Conservation (phyloP, 2,888 invertebrate species). For the Campoplex nolae region DNA sequence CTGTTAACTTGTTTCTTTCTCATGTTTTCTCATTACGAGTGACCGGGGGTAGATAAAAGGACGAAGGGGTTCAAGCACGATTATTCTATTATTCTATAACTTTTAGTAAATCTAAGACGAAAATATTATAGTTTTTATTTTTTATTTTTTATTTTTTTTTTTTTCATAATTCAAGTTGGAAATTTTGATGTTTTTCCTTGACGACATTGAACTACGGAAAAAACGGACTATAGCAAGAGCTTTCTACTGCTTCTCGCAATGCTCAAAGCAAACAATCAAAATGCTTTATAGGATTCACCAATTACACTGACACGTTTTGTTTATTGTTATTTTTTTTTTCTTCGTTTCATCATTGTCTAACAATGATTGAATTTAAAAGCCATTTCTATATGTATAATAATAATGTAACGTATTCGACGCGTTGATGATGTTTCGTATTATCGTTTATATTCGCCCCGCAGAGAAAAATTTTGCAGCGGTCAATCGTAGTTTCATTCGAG, state of each 20-base stretch:
- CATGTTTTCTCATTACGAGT: neutral
- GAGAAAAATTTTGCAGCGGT: slow-evolving; percentile 43
- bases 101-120: slow-evolving; percentile 77
- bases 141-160: too few species aligned
- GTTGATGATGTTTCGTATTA: slow-evolving; percentile 4
- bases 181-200: slow-evolving; percentile 68
- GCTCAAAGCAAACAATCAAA: slow-evolving; percentile 51
- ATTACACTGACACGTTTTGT: slow-evolving; percentile 33
- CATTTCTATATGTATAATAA: neutral
- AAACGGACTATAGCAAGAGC: slow-evolving; percentile 39
- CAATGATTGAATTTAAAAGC: slow-evolving; percentile 22
- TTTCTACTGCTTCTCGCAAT: slow-evolving; percentile 55
- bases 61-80: slow-evolving; percentile 40
- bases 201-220: slow-evolving; percentile 67
- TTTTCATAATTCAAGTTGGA: slow-evolving; percentile 70
- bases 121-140: slow-evolving; percentile 77
- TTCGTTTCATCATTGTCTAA: slow-evolving; percentile 1
- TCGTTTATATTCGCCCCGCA: slow-evolving; percentile 59
- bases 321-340: too few species aligned
- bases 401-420: slow-evolving; percentile 24
- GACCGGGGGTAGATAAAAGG: neutral
- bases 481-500: neutral
- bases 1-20: slow-evolving; percentile 6
- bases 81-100: slow-evolving; percentile 66
- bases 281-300: slow-evolving; percentile 17